Evolutionary conservation across 2,797 vertebrate genomes (phyloP), one percentile per base, ranked within the genome.

Genomic region (Cephalopachus bancanus): DNA sequence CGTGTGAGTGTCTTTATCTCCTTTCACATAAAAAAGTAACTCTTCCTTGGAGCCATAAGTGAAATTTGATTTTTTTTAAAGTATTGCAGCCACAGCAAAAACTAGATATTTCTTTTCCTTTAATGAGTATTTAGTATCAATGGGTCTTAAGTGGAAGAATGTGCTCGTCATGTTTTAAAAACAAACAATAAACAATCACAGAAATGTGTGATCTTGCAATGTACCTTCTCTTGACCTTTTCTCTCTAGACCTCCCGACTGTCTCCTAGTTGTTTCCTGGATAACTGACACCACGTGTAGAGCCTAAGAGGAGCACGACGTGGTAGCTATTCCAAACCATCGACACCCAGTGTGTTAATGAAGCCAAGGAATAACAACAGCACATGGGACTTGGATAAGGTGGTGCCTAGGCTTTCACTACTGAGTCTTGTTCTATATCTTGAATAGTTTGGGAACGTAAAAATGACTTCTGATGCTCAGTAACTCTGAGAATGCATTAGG

Each of bases 1-100:
- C 99, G 98, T 99, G 99, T 99, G 98, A 98, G 99, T 99, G 98
- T 99, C 99, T 99, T 99, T 99, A 99, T 99, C 99, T 99, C 98
- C 94, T 99, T 98, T 98, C 98, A 28, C 98, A 99, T 99, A 99
- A 96, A 74, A 99, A 97, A 37, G 37, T 37, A 37, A 37, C 37
- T 37, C 99, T 99, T 99, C 99, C 99, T 99, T 99, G 98, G 98
- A 99, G 98, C 97, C 98, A 97, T 98, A 97, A 98, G 98, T 98
- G 97, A 98, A 98, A 98, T 91, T 98, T 98, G 95, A 53, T 64
- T 33, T 65, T 60, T 22, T 84, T 69, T 44, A 44, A 44, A 44
- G 44, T 44, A 44, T 44, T 44, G 6, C 44, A 44, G 44, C 44
- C 44, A 44, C 44, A 44, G 44, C 44, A 44, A 44, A 44, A 44